These are phyloP conservation scores for Masnerella sp. DNA, from an alignment of 2,888 invertebrate genomes.

Conservation along the genomic window DNA sequence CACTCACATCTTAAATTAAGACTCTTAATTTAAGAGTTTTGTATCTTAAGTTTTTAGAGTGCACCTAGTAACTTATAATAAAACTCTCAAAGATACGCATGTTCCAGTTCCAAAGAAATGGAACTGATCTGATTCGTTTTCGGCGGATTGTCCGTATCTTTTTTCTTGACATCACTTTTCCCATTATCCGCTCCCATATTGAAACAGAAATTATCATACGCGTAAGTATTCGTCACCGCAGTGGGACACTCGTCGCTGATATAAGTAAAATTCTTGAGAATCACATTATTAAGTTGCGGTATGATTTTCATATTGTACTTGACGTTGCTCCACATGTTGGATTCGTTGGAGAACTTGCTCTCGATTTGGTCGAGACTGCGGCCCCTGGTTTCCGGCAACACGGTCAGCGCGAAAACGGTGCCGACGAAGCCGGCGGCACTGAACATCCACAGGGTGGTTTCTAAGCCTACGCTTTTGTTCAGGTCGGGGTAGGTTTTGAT, in stretches of 20 bases:
- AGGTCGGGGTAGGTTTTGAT: constrained; percentile 85
- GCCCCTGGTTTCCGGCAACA: constrained; percentile 85
- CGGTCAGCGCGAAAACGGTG: constrained; percentile 81
- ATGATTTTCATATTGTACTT: constrained; percentile 41
- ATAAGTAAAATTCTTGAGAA: constrained; percentile 65
- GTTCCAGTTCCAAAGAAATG: constrained; percentile 49
- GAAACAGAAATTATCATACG: constrained; percentile 69
- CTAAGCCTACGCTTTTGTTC: constrained; percentile 80
- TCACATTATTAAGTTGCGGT: constrained; percentile 61
- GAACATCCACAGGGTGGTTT: constrained; percentile 83
- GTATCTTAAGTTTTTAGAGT: too few species aligned
- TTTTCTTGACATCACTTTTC: constrained; percentile 38
- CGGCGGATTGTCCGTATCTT: not conserved
- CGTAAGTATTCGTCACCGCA: constrained; percentile 63
- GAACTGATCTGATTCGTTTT: constrained; percentile 45
- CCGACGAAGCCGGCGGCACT: constrained; percentile 80
- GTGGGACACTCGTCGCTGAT: constrained; percentile 66
- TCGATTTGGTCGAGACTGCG: constrained; percentile 84
- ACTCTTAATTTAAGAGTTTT: not conserved
- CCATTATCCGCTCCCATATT: constrained; percentile 64
- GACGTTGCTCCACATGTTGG: constrained; percentile 38
- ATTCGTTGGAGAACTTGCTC: constrained; percentile 80
- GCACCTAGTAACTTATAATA: too few species aligned
- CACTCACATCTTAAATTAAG: too few species aligned
- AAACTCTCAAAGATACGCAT: constrained; percentile 46